These are phyloP conservation scores for Stictocephala bisonia DNA, from an alignment of 2,888 invertebrate genomes.

Conservation along the genomic window DNA sequence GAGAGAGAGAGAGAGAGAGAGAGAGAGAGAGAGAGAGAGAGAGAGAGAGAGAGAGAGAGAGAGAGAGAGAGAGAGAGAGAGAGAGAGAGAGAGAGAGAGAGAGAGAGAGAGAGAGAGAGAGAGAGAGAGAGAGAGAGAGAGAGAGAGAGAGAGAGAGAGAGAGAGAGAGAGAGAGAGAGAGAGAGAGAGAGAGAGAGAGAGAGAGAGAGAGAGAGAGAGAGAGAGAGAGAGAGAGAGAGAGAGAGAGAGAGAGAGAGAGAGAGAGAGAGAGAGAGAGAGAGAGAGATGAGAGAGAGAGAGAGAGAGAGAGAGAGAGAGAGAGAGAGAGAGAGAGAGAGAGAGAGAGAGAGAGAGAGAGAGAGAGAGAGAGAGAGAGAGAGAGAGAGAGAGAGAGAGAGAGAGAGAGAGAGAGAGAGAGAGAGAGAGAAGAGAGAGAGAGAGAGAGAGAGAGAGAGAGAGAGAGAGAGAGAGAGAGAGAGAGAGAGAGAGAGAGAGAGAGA, in stretches of 20 bases:
- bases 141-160: constrained; percentile 27
- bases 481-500: no score
- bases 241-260: not conserved
- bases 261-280: not conserved
- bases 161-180: constrained; percentile 31
- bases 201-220: constrained; percentile 18
- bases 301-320: no score
- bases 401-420: no score
- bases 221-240: not conserved
- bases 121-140: constrained; percentile 42
- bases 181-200: constrained; percentile 39
- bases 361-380: no score
- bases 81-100: constrained; percentile 44
- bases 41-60: constrained; percentile 49
- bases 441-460: no score
- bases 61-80: not conserved
- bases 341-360: no score
- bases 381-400: no score
- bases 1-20: not conserved
- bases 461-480: no score
- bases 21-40: not conserved
- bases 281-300: no score
- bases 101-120: constrained; percentile 42
- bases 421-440: no score
- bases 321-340: no score